Base-by-base conservation (phyloP, 2,888 invertebrate genomes). In the Latrodectus hesperus region DNA sequence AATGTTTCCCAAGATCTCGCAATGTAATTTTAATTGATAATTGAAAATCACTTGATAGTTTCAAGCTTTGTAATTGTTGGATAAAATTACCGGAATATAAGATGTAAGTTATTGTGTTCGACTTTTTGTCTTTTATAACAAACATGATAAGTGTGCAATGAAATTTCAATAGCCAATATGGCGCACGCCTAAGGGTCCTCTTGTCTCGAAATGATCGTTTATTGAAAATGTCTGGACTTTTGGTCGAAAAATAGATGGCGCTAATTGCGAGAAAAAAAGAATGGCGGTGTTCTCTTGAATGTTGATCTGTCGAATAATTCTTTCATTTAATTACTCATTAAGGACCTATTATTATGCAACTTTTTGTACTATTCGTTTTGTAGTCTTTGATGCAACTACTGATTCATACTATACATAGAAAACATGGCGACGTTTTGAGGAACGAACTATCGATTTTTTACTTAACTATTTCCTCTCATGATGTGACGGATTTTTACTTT, bases 181-280 rank as follows among this genome's bases (percentile, higher is more conserved):
- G 86, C 86, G 86, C 14, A 65, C 53, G 11, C 76, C 38, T 38
- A 6, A 38, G 38, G 38, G 4, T 51, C 65, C 17, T 26, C 11
- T 72, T 65, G 71, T 67, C 10, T 68, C 71, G 49, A 75, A 86
- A 74, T 81, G 86, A 86, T 49, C 81, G 72, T 67, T 75, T 80
- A 76, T 77, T 75, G 55, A 60, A 68, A 81, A 75, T 82, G 75
- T 60, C 60, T n/a, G 70, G 72, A 76, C 72, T 72, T 81, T 76
- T 53, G 81, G 60, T 64, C 76, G 73, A 83, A 88, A 88, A 88
- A 88, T 88, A 88, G 87, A 88, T 88, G 87, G 87, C 87, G 87
- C 87, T 88, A 88, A 88, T 88, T 88, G 87, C 83, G 68, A 77
- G 78, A 88, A 86, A 86, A 60, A 60, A 68, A 60, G 84, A 65